These are phyloP conservation scores for Trichomycterus rosablanca DNA, from an alignment of 2,113 vertebrate species.

Conservation along the genomic window DNA sequence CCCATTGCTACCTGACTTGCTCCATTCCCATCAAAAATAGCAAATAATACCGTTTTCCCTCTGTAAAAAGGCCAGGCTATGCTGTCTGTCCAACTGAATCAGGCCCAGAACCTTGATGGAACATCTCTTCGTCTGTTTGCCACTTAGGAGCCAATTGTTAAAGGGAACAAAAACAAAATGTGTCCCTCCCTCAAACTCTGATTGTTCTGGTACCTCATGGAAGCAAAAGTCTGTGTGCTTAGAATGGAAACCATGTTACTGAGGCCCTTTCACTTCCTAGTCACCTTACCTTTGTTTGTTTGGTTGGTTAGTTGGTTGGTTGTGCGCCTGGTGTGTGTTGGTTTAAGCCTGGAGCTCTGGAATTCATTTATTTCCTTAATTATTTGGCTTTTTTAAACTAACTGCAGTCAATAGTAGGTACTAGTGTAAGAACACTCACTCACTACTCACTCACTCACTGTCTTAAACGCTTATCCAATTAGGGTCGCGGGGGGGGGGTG, in stretches of 20 bases:
- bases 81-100: constrained; percentile 6
- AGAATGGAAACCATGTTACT: constrained; percentile 55
- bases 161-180: constrained; percentile 64
- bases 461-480: no score
- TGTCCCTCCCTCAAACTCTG: constrained; percentile 70
- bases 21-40: no score
- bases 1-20: no score
- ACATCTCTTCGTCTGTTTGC: constrained; percentile 68
- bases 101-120: constrained; percentile 22
- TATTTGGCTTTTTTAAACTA: no score
- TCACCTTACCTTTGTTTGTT: constrained; percentile 46
- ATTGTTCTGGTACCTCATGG: constrained; percentile 55
- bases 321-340: constrained; percentile 48
- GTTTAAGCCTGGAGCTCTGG: constrained; percentile 21
- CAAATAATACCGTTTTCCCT: no score
- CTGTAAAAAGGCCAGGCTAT: no score
- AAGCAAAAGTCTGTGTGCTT: constrained; percentile 42
- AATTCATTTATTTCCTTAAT: no score
- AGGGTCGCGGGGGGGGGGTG: no score
- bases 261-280: constrained; percentile 43
- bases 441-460: no score
- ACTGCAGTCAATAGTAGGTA: no score
- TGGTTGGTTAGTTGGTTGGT: no score
- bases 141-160: constrained; percentile 69
- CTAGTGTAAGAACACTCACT: no score